Percentiles rank a stretch among this genome's conserved stretches.
Conservation (phyloP, 2,888 invertebrate species). For the Mayetiola destructor region DNA sequence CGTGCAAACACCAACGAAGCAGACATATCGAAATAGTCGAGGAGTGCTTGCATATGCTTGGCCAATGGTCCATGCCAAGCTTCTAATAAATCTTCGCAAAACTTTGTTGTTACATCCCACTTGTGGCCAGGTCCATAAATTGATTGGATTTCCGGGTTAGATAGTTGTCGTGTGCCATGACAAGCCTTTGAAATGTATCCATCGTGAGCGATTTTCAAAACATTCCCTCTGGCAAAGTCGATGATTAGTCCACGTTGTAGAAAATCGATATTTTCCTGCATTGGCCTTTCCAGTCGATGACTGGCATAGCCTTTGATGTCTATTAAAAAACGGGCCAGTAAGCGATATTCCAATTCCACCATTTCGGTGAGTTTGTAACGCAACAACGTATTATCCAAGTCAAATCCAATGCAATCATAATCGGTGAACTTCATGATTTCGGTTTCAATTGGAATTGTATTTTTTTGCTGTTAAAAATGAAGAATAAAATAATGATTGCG, state of each 20-base stretch:
- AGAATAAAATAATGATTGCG: too few relatives aligned
- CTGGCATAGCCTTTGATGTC: slow-evolving; percentile 41
- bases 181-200: slow-evolving; percentile 48
- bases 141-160: slow-evolving; percentile 37
- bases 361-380: slow-evolving; percentile 53
- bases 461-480: too few relatives aligned
- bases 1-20: slow-evolving; percentile 49
- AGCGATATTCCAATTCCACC: slow-evolving; percentile 44
- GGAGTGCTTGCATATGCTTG: slow-evolving; percentile 43
- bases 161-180: slow-evolving; percentile 49
- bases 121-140: slow-evolving; percentile 43
- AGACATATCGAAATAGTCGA: slow-evolving; percentile 62
- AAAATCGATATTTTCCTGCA: slow-evolving; percentile 45
- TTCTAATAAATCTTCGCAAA: slow-evolving; percentile 39
- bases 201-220: slow-evolving; percentile 45
- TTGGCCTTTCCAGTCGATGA: slow-evolving; percentile 37
- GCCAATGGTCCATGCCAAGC: slow-evolving; percentile 49
- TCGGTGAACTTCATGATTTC: slow-evolving; percentile 31
- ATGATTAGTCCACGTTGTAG: slow-evolving; percentile 55
- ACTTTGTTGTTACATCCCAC: slow-evolving; percentile 42
- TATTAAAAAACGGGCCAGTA: slow-evolving; percentile 46
- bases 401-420: slow-evolving; percentile 59
- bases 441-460: slow-evolving; percentile 3
- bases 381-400: slow-evolving; percentile 59
- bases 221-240: slow-evolving; percentile 50